Percentiles rank a stretch among this genome's conserved stretches.
Conservation (phyloP, 2,113 vertebrate species). For the Megalops atlanticus region DNA sequence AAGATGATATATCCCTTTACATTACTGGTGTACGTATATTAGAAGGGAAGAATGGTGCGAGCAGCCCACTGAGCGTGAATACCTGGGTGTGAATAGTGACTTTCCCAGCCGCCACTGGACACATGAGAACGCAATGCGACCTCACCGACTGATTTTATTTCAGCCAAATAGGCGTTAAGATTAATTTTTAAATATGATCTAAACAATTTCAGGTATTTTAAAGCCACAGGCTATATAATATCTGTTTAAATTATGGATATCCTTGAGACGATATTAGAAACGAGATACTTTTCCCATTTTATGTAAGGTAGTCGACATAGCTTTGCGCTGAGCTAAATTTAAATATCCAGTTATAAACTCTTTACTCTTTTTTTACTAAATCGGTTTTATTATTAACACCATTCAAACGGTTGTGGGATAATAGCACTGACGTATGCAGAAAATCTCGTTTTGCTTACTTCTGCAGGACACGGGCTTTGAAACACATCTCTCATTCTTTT, state of each 20-base stretch:
- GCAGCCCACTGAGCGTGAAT: neutral
- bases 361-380: conserved; percentile 1
- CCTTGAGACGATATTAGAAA: neutral
- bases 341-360: neutral
- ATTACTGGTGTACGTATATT: neutral
- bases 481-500: conserved; percentile 19
- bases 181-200: neutral
- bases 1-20: neutral
- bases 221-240: neutral
- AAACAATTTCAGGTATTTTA: neutral
- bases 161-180: neutral
- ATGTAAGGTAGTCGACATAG: neutral
- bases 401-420: conserved; percentile 3
- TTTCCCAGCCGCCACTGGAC: neutral
- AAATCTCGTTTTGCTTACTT: conserved; percentile 13
- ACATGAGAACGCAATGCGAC: neutral
- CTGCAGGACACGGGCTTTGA: conserved; percentile 17
- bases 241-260: neutral
- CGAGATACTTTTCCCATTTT: neutral
- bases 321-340: neutral
- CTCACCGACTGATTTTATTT: neutral
- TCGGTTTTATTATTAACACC: conserved; percentile 3
- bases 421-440: conserved; percentile 7
- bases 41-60: neutral
- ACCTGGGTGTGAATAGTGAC: conserved; percentile 13